Conservation (phyloP, 2,888 invertebrate species). For the Hydroisotoma schaefferi region DNA sequence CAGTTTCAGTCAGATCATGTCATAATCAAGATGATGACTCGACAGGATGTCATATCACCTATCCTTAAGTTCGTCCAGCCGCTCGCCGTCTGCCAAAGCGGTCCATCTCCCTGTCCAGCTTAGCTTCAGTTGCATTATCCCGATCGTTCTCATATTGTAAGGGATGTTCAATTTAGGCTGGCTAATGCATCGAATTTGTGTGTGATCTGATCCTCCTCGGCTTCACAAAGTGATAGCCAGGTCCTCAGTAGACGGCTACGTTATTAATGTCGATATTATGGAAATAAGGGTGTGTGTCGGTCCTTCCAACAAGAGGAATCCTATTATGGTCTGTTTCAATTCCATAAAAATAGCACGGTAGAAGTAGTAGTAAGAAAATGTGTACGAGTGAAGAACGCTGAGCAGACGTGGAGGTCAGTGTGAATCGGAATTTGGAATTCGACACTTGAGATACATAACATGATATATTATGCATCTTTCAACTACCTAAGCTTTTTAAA, state of each 20-base stretch:
- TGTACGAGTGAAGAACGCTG: too few relatives aligned
- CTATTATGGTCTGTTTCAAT: slow-evolving; percentile 21
- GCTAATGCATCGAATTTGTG: not conserved
- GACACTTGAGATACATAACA: slow-evolving; percentile 30
- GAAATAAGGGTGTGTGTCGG: slow-evolving; percentile 38
- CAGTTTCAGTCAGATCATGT: slow-evolving; percentile 11
- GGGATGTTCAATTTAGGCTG: not conserved
- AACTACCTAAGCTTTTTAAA: slow-evolving; percentile 22
- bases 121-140: not conserved
- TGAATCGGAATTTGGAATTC: slow-evolving; percentile 39
- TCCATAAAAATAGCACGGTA: too few relatives aligned
- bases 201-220: slow-evolving; percentile 4
- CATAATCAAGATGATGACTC: slow-evolving; percentile 17
- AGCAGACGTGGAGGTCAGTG: slow-evolving; percentile 3
- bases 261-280: slow-evolving; percentile 48
- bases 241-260: slow-evolving; percentile 27
- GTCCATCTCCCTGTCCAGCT: not conserved
- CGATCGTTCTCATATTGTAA: too few relatives aligned
- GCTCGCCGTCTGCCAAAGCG: not conserved
- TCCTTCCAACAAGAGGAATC: slow-evolving; percentile 25
- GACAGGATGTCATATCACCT: slow-evolving; percentile 7
- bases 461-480: slow-evolving; percentile 18
- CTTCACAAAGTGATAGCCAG: slow-evolving; percentile 18
- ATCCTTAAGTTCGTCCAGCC: not conserved
- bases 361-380: too few relatives aligned